phyloP scores from a whole-genome alignment of 35 echinoderm and acorn worm species.

The Chiridota heheva region DNA sequence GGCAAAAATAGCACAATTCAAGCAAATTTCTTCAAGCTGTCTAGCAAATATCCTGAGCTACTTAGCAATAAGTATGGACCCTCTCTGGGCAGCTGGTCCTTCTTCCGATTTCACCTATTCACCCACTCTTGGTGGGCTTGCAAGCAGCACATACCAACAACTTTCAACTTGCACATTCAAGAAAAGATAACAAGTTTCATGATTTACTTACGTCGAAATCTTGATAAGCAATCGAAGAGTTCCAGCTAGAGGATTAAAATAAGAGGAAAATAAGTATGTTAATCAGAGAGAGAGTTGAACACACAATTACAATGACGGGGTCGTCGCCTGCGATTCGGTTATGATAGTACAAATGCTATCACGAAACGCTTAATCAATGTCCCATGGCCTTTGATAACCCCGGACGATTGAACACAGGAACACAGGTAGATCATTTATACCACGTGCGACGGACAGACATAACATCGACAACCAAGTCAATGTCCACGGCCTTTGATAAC shows the following conservation, averaged over 20 bases:
- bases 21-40: not conserved
- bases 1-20: too few relatives aligned
- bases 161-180: not conserved
- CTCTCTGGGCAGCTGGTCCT: not conserved
- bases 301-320: too few relatives aligned
- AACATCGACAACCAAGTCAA: too few relatives aligned
- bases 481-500: too few relatives aligned
- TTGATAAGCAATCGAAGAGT: slow-evolving; percentile 66
- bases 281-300: not conserved
- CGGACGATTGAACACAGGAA: too few relatives aligned
- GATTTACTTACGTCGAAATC: slow-evolving; percentile 69
- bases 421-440: too few relatives aligned
- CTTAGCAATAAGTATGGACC: not conserved
- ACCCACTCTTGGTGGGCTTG: not conserved
- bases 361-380: too few relatives aligned
- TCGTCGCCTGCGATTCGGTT: too few relatives aligned
- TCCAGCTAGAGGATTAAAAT: slow-evolving; percentile 42
- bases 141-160: not conserved
- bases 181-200: not conserved
- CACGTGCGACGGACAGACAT: too few relatives aligned
- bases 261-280: slow-evolving; percentile 14
- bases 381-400: too few relatives aligned
- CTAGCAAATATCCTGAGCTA: not conserved
- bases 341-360: too few relatives aligned
- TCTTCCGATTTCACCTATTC: not conserved